Conservation (phyloP, 2,888 invertebrate genomes). For the Phengaris arion region DNA sequence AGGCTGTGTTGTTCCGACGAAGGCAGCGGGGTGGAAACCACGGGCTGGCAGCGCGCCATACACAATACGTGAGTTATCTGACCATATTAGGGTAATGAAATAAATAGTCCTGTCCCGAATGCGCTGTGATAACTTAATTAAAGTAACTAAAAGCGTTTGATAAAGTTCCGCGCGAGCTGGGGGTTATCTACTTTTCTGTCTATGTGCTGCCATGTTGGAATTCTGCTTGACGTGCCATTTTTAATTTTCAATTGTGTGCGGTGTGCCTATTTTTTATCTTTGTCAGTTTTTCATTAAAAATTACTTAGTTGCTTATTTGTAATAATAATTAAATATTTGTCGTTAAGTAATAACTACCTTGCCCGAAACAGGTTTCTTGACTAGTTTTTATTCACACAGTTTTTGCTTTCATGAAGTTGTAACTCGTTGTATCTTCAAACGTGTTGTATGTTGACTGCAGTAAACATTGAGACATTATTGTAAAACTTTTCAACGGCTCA, state of each 20-base stretch:
- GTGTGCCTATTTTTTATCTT: not conserved
- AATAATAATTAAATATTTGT: too few species aligned
- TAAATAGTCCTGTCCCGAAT: slow-evolving; percentile 29
- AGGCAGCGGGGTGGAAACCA: slow-evolving; percentile 49
- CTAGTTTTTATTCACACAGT: not conserved
- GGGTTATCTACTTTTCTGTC: not conserved
- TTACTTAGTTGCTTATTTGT: too few species aligned
- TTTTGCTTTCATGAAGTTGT: not conserved
- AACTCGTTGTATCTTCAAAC: not conserved
- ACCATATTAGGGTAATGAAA: slow-evolving; percentile 39
- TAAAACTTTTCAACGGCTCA: not conserved
- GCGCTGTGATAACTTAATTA: slow-evolving; percentile 27
- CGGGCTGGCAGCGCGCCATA: slow-evolving; percentile 65
- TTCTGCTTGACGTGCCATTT: not conserved
- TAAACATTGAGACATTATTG: slow-evolving; percentile 9
- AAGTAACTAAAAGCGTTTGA: slow-evolving; percentile 22
- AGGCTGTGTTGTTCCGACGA: slow-evolving; percentile 31
- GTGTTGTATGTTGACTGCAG: not conserved
- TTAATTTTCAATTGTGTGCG: not conserved
- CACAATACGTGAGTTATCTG: slow-evolving; percentile 53
- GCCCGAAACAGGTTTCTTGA: not conserved
- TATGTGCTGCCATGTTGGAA: not conserved
- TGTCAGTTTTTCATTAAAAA: not conserved
- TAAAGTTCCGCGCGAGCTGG: slow-evolving; percentile 10
- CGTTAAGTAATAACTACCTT: too few species aligned